Evolutionary conservation across 2,888 invertebrate genomes (phyloP).

Genomic region (Sarcophaga caerulescens): DNA sequence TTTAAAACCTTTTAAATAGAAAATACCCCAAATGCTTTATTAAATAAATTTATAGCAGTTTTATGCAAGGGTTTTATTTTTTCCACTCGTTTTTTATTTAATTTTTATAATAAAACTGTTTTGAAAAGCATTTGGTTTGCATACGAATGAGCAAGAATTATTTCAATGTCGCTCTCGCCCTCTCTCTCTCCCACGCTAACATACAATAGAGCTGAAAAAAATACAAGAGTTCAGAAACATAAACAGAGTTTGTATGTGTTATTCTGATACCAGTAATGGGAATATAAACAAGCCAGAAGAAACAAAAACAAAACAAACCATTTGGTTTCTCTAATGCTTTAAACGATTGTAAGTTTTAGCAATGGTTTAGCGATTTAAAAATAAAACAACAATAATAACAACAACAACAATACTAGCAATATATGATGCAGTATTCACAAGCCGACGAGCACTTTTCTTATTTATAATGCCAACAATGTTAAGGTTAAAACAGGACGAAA

Average conservation of each 20-base stretch:
- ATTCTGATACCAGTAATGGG: background rate
- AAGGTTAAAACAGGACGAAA: background rate
- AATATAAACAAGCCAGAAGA: background rate
- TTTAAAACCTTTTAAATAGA: background rate
- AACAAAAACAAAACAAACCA: background rate
- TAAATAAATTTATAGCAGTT: background rate
- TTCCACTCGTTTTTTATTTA: background rate
- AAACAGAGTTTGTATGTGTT: background rate
- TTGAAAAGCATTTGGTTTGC: background rate
- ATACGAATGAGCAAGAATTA: background rate
- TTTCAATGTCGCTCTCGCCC: background rate
- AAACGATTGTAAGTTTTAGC: background rate
- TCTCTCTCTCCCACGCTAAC: background rate
- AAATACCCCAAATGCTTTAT: background rate
- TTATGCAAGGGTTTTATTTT: background rate
- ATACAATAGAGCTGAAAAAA: background rate
- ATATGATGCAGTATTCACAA: background rate
- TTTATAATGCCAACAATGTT: background rate
- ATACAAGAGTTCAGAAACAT: background rate
- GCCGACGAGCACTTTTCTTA: too few species aligned
- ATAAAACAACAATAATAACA: conserved; percentile 7
- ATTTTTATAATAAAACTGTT: background rate
- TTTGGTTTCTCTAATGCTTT: background rate
- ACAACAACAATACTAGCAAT: background rate
- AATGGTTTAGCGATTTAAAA: background rate